Evolutionary conservation across 2,888 invertebrate genomes (phyloP), one percentile per base, ranked within the genome.

Genomic region (Nomada lathburiana): DNA sequence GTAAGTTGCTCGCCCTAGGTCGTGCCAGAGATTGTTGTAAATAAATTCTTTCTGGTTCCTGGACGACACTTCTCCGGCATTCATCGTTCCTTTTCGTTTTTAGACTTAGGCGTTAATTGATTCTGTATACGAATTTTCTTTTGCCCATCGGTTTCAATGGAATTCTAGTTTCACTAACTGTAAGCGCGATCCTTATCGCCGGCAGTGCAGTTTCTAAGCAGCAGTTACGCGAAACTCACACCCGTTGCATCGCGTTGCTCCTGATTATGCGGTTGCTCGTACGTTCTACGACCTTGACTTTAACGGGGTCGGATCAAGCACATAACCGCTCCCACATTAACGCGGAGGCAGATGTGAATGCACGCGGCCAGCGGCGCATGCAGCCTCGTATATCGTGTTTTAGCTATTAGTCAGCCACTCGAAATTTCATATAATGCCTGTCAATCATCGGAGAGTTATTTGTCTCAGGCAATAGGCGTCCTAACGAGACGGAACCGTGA

Each of bases 401-500:
- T 69, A 78, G 85, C 92, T 90, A 92, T 92, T 91, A 90, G 91
- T 92, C 91, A 92, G 90, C 84, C 88, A 90, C 89, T 89, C 84
- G 90, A 92, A 91, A 90, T 90, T 91, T 91, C 91, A 90, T 92
- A 91, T 92, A 91, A 89, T 87, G 84, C 88, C 92, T 90, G 92
- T 92, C 92, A 90, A 90, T 92, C 90, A 89, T 78, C 44, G 63
- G 29, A 69, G 85, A 88, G 91, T 91, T 91, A 92, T 91, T 91
- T 89, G 91, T 89, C 88, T 89, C 89, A 75, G 86, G 87, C 88
- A 87, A 89, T 86, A 86, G 76, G 65, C 88, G 87, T 84, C 67
- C 76, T 75, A 80, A 86, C 86, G 82, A 84, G 80, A 59, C 78
- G 63, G 79, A 76, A 81, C 79, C 82, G 85, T 82, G 72, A 76